A percentile compares a stretch with the other conserved stretches of the same genome.
These are phyloP conservation scores for Bujurquina vittata DNA, from an alignment of 2,113 vertebrate genomes.

Conservation along the genomic window DNA sequence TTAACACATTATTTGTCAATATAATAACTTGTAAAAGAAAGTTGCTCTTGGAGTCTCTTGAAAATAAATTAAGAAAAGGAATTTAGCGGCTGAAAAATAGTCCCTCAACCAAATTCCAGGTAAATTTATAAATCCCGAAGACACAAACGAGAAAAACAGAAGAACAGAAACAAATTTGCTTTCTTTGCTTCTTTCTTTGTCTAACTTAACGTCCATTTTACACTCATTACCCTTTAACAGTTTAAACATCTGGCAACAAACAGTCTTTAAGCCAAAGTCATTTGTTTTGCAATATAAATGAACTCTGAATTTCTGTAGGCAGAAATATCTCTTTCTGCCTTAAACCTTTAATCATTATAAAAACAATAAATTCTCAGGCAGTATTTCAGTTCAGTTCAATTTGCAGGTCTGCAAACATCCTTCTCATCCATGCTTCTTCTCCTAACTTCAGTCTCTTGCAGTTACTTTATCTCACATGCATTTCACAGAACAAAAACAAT, in stretches of 20 bases:
- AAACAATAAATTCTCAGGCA: not conserved
- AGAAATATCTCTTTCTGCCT: not conserved
- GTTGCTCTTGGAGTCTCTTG: not conserved
- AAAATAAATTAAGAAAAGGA: conserved; percentile 11
- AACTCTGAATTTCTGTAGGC: not conserved
- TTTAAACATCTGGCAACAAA: conserved; percentile 3
- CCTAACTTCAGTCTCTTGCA: not conserved
- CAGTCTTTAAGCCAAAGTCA: not conserved
- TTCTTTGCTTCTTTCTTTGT: not conserved
- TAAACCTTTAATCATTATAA: conserved; percentile 3
- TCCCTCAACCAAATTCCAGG: not conserved
- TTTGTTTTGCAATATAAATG: not conserved
- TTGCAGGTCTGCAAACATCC: not conserved
- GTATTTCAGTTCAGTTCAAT: not conserved
- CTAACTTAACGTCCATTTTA: conserved; percentile 1
- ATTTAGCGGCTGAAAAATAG: not conserved
- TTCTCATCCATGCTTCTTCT: not conserved
- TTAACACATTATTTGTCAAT: not conserved
- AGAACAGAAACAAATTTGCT: not conserved
- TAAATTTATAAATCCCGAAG: not conserved
- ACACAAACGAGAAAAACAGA: not conserved
- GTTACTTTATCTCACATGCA: not conserved
- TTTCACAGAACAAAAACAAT: conserved; percentile 9
- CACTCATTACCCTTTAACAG: not conserved
- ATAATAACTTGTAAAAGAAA: conserved; percentile 4